Evolutionary conservation across 1,140 invertebrate species (phyloP), one percentile per base, ranked within the genome.

Genomic region (Heliconius hewitsoni): DNA sequence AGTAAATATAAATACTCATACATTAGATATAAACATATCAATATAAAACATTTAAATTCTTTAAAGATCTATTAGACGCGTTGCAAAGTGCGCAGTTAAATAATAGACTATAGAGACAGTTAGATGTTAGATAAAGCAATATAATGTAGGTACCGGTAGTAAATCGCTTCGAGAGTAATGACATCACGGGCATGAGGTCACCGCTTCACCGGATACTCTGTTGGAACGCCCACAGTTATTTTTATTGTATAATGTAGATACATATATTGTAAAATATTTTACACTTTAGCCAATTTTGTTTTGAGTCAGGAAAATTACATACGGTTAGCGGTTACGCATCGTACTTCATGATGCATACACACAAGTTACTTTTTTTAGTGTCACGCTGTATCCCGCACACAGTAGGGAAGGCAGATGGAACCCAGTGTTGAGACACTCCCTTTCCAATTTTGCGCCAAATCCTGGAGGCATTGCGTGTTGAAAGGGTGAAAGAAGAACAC

Each of bases 121-220:
- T 50, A 52, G 8, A 9, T 23, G 34, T 71, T 46, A 52, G 19
- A 46, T n/a, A 74, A 74, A 52, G 73, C 39, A 46, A 52, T 74
- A 39, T 9, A 6, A 37, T 37, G 5, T 37, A 37, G 34, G 34
- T 37, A 52, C 73, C 73, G 73, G 73, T 52, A 50, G 73, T 74
- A 73, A 78, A 73, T 60, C 71, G 50, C 42, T 78, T 73, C 77
- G 71, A 73, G 77, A 78, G 77, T 42, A 72, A 71, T 77, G 71
- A 73, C 77, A 57, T 77, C 70, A 78, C 71, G 34, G 71, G 30
- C 52, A 60, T 78, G 77, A 78, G 77, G 71, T 73, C 77, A 78
- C 71, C 71, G 37, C n/a, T 23, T 52, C 66, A 71, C 46, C 76
- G 76, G 76, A 77, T 39, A 77, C 70, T 72, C 76, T 39, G 70